Conservation (phyloP, 2,113 vertebrate species). For the Oreochromis tanganicae region DNA sequence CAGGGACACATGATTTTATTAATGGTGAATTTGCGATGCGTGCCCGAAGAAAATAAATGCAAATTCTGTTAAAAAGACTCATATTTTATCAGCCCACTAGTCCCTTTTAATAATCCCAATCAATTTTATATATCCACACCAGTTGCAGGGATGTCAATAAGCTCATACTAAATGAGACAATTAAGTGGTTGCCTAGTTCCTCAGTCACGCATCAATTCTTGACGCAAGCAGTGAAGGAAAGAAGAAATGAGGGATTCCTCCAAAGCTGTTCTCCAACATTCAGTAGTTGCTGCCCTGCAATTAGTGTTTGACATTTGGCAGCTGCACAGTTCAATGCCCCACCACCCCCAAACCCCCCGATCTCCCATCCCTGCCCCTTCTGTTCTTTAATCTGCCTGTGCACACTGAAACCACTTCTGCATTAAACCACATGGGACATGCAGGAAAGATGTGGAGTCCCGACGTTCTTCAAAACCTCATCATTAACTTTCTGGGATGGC, state of each 20-base stretch:
- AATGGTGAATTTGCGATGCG: background rate
- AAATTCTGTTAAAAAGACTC: background rate
- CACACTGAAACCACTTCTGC: constrained; percentile 42
- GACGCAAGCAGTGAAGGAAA: background rate
- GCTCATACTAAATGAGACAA: background rate
- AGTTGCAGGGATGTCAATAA: background rate
- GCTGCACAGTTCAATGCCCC: background rate
- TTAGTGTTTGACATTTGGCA: constrained; percentile 45
- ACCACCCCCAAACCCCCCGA: background rate
- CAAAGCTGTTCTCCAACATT: background rate
- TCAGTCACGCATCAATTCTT: background rate
- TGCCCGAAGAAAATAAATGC: background rate
- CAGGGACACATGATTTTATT: background rate
- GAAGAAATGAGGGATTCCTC: background rate
- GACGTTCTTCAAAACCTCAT: constrained; percentile 32
- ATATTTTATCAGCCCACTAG: background rate
- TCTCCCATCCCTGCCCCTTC: background rate
- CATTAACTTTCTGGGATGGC: constrained; percentile 51
- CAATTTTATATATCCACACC: background rate
- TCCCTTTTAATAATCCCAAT: background rate
- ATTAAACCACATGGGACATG: constrained; percentile 35
- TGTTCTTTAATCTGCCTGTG: constrained; percentile 19
- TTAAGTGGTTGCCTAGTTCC: background rate
- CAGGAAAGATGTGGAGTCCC: constrained; percentile 36
- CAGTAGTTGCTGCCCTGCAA: constrained; percentile 14